phyloP scores from a whole-genome alignment of 2,888 invertebrate genomes.

The Prionchulus punctatus region DNA sequence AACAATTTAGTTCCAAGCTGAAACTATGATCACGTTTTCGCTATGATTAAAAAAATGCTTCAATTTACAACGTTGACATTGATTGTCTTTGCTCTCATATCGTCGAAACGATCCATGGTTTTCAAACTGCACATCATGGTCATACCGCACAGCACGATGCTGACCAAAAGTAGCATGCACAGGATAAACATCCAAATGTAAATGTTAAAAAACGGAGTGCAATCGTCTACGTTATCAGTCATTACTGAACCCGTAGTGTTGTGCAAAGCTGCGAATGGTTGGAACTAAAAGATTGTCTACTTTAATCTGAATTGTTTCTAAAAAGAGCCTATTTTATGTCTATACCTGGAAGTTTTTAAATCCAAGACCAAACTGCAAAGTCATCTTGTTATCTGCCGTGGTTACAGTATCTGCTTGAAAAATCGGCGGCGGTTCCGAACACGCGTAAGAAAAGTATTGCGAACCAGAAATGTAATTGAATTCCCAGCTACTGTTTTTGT shows the following conservation, averaged over 20 bases:
- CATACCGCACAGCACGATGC: conserved; percentile 67
- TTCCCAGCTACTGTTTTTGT: neutral
- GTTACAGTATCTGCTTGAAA: neutral
- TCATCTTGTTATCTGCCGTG: neutral
- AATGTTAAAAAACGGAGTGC: conserved; percentile 75
- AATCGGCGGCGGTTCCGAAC: neutral
- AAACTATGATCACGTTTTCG: too few relatives aligned
- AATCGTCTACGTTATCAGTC: conserved; percentile 61
- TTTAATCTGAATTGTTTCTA: too few relatives aligned
- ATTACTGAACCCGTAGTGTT: conserved; percentile 12
- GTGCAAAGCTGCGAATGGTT: neutral
- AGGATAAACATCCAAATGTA: conserved; percentile 80
- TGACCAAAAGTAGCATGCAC: conserved; percentile 54
- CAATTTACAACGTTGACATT: conserved; percentile 33
- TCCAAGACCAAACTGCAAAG: neutral
- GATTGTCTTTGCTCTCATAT: conserved; percentile 91
- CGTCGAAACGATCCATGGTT: conserved; percentile 94
- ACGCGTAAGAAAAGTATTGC: neutral
- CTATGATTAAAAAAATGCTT: too few relatives aligned
- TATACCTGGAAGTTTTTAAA: neutral
- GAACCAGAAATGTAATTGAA: neutral
- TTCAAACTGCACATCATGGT: conserved; percentile 81
- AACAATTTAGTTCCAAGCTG: too few relatives aligned
- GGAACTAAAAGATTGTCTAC: too few relatives aligned
- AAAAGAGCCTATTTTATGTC: too few relatives aligned